Base-by-base conservation (phyloP, 2,113 vertebrate species). In the Daubentonia madagascariensis region DNA sequence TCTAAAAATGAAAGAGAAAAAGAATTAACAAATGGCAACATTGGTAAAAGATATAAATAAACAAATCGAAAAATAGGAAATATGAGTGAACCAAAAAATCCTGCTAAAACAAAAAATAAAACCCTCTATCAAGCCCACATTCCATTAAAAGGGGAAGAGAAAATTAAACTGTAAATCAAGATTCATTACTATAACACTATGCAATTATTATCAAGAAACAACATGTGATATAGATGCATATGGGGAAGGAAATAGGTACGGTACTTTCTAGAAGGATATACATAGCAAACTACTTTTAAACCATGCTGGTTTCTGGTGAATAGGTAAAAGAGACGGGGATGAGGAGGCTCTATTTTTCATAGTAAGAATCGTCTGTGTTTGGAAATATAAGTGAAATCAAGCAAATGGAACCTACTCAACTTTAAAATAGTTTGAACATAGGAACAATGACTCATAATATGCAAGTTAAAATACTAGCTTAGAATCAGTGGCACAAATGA, bases 361-460 rank as follows among this genome's bases (percentile, higher is more conserved):
- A 75, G 40, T 52, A 28, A 45, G 17, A 70, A 79, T 12, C 85
- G 35, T 23, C 50, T 89, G 43, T 81, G 57, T 97, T 91, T 80
- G 50, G 68, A 93, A 91, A 79, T 8, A 6, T 1, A 91, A 54
- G 5, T 79, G 30, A 92, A 88, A 79, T 67, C 65, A 85, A 91
- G 50, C 81, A 78, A 67, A 14, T 45, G 57, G 52, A 52, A 89
- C 25, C 30, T 4, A 43, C 61, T 59, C 3, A 76, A 20, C 45
- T 95, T 95, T 72, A 88, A 96, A 81, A 70, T 76, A 72, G 87
- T 28, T 63, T 92, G 28, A 96, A 65, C 10, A 85, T 75, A 30
- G 43, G 48, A 97, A 72, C 22, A 83, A 76, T 6, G 50, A 72
- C 11, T 91, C 12, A 73, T 9, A 52, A 78, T 22, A 43, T 22